phyloP scores from a whole-genome alignment of 2,113 vertebrate genomes.

The Trematomus loennbergii region DNA sequence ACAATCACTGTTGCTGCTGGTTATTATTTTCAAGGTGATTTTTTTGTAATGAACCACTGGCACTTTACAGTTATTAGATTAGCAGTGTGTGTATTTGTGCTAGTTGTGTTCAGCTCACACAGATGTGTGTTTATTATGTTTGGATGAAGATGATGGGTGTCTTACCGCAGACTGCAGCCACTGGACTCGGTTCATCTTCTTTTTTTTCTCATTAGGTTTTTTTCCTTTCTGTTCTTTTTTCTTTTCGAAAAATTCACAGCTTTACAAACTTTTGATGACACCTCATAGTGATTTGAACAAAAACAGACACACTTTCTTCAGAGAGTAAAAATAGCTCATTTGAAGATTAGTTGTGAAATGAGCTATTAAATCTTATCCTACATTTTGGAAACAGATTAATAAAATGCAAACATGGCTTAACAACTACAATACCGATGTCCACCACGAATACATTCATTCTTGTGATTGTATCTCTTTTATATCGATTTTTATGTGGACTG shows the following conservation, averaged over 20 bases:
- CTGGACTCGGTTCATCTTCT: neutral
- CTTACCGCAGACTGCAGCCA: neutral
- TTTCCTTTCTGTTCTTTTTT: neutral
- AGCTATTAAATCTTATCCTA: neutral
- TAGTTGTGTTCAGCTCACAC: conserved; percentile 11
- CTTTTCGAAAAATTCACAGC: neutral
- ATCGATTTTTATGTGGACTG: conserved; percentile 6
- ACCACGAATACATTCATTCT: neutral
- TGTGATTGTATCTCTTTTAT: too few relatives aligned
- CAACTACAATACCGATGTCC: neutral
- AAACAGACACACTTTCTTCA: conserved; percentile 4
- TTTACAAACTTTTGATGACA: conserved; percentile 11
- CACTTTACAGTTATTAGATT: conserved; percentile 26
- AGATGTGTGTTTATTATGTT: conserved; percentile 33
- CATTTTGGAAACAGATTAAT: neutral
- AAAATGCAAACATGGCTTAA: neutral
- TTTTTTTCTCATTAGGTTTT: neutral
- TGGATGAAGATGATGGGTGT: conserved; percentile 9
- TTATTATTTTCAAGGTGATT: conserved; percentile 9
- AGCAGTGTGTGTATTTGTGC: conserved; percentile 21
- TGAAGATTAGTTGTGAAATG: neutral
- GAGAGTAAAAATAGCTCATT: too few relatives aligned
- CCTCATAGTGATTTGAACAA: conserved; percentile 6
- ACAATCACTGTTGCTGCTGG: conserved; percentile 19
- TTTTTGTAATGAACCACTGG: neutral